Evolutionary conservation across 1,140 invertebrate genomes (phyloP).

Genomic region (Heliconius melpomene): DNA sequence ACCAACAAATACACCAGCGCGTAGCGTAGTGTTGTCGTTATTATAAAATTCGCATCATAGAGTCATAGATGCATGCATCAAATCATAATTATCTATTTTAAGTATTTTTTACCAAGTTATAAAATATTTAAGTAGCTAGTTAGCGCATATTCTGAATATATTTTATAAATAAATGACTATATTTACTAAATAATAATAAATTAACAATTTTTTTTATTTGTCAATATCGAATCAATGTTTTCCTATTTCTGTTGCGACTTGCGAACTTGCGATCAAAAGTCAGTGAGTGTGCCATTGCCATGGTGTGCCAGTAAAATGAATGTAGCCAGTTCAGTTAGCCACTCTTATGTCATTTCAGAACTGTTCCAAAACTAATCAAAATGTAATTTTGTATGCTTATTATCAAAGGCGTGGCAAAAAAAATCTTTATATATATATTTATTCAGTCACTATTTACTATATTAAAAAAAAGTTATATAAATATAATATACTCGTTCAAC

Average conservation of each 20-base stretch:
- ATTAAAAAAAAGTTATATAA: neutral
- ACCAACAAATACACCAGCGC: slow-evolving; percentile 46
- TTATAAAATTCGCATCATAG: neutral
- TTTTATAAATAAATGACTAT: neutral
- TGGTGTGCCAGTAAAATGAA: neutral
- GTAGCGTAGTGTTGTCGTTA: slow-evolving; percentile 24
- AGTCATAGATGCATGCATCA: neutral
- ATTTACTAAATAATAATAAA: neutral
- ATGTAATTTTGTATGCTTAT: slow-evolving; percentile 26
- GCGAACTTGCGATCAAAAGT: neutral
- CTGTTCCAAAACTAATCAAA: slow-evolving; percentile 36
- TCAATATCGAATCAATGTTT: neutral
- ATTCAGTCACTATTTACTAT: slow-evolving; percentile 12
- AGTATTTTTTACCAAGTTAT: neutral
- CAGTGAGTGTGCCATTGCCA: neutral
- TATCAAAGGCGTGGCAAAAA: slow-evolving; percentile 38
- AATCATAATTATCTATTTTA: neutral
- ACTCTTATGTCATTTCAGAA: slow-evolving; percentile 34
- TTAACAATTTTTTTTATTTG: neutral
- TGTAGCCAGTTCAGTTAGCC: neutral
- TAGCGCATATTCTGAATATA: neutral
- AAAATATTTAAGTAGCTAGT: neutral
- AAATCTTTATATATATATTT: slow-evolving; percentile 11
- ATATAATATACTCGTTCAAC: neutral
- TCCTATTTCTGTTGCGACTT: slow-evolving; percentile 1